These are phyloP conservation scores for Erebia palarica DNA, from an alignment of 2,888 invertebrate genomes.

Conservation along the genomic window DNA sequence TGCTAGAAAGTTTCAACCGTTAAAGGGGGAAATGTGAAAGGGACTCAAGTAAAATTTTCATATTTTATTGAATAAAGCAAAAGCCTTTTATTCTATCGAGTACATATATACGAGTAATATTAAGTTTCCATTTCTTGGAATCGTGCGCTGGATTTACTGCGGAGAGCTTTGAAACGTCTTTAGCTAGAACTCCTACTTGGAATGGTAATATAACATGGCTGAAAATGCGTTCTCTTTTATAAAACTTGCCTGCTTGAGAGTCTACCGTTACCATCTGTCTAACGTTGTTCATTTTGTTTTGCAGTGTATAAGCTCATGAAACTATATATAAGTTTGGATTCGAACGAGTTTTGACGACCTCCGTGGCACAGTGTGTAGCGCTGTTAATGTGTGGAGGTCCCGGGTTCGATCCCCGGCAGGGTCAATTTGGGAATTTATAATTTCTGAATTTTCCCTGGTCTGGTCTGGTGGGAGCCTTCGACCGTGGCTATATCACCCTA, in stretches of 20 bases:
- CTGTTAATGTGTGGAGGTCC: no score
- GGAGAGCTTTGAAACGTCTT: conserved; percentile 27
- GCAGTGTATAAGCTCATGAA: neutral
- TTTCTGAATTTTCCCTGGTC: no score
- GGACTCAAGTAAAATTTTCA: conserved; percentile 14
- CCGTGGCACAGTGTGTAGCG: no score
- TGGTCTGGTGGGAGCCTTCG: no score
- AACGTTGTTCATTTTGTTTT: neutral
- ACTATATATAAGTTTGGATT: no score
- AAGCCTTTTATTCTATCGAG: conserved; percentile 19
- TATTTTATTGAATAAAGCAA: conserved; percentile 25
- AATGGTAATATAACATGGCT: conserved; percentile 36
- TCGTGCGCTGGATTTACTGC: conserved; percentile 36
- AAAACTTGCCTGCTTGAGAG: neutral
- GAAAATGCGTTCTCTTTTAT: conserved; percentile 12
- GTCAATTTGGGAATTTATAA: no score
- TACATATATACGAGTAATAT: conserved; percentile 22
- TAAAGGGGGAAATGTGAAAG: neutral
- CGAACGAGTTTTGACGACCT: no score
- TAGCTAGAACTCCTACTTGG: conserved; percentile 34
- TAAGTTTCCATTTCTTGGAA: conserved; percentile 28
- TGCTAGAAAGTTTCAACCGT: conserved; percentile 6
- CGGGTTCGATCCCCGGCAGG: no score
- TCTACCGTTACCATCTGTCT: neutral
- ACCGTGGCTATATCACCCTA: no score